Conservation (phyloP, 2,888 invertebrate genomes). For the Dasysyrphus tricinctus region DNA sequence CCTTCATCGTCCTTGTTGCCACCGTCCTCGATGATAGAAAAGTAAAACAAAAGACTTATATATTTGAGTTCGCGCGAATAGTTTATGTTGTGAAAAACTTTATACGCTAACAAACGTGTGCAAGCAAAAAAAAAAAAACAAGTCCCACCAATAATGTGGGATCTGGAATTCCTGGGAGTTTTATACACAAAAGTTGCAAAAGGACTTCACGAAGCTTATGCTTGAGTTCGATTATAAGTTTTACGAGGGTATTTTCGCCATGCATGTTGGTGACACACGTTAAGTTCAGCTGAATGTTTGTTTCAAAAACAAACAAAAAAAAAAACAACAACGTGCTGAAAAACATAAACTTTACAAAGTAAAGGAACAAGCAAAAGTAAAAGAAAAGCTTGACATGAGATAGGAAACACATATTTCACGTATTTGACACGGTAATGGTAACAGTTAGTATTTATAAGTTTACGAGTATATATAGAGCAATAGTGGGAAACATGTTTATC, state of each 20-base stretch:
- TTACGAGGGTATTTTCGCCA: constrained; percentile 12
- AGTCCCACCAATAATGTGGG: constrained; percentile 5
- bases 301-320: constrained; percentile 19
- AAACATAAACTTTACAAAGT: constrained; percentile 25
- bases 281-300: constrained; percentile 33
- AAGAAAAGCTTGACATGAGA: not conserved
- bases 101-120: constrained; percentile 39
- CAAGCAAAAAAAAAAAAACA: constrained; percentile 6
- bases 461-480: not conserved
- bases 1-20: not conserved
- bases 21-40: not conserved
- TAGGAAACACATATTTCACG: not conserved
- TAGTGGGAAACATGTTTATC: not conserved
- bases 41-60: constrained; percentile 40
- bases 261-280: constrained; percentile 41
- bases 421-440: constrained; percentile 13
- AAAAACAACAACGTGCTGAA: constrained; percentile 11
- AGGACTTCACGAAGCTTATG: constrained; percentile 45
- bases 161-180: constrained; percentile 30
- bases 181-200: constrained; percentile 42
- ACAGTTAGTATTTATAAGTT: not conserved
- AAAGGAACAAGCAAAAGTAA: not conserved
- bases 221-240: constrained; percentile 40
- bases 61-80: constrained; percentile 34
- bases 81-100: constrained; percentile 57